Percentiles rank a stretch among this genome's conserved stretches.
Evolutionary conservation across 1,140 invertebrate species (phyloP).

Genomic region (Pissodes strobi): DNA sequence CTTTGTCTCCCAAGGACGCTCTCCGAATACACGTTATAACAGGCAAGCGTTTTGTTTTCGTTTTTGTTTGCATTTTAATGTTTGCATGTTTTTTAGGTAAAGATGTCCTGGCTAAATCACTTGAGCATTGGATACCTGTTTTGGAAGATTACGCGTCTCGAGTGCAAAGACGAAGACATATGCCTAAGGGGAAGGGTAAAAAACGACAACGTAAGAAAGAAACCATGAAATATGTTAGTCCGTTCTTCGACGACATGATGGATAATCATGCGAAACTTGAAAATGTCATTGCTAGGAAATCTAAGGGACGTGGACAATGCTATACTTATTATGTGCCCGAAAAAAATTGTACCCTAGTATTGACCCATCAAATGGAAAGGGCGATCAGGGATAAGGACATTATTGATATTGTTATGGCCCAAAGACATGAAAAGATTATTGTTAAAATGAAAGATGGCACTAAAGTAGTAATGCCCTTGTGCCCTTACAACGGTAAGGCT

Average conservation of each 20-base stretch:
- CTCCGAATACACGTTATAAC: conserved; percentile 60
- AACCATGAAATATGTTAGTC: conserved; percentile 66
- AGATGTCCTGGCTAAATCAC: conserved; percentile 52
- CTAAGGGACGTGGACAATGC: conserved; percentile 51
- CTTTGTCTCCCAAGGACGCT: conserved; percentile 79
- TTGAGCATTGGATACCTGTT: conserved; percentile 75
- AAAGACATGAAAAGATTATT: conserved; percentile 72
- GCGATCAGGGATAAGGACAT: conserved; percentile 78
- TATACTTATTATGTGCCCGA: conserved; percentile 70
- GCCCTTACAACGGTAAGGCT: conserved; percentile 63
- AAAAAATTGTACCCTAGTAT: conserved; percentile 71
- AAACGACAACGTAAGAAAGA: conserved; percentile 66
- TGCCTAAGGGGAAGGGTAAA: conserved; percentile 61
- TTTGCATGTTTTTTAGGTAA: conserved; percentile 45
- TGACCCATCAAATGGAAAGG: conserved; percentile 73
- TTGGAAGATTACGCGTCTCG: conserved; percentile 63
- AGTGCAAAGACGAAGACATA: conserved; percentile 42
- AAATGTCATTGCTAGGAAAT: conserved; percentile 61
- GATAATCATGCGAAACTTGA: conserved; percentile 64
- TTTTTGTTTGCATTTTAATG: background rate
- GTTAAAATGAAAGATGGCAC: conserved; percentile 71
- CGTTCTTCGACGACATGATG: conserved; percentile 70
- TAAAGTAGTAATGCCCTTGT: conserved; percentile 71
- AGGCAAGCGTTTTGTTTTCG: conserved; percentile 24
- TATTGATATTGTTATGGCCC: conserved; percentile 73